A percentile compares a stretch with the other conserved stretches of the same genome.
These are phyloP conservation scores for Dolichallabes microphthalmus DNA, from an alignment of 2,113 vertebrate genomes.

Conservation along the genomic window DNA sequence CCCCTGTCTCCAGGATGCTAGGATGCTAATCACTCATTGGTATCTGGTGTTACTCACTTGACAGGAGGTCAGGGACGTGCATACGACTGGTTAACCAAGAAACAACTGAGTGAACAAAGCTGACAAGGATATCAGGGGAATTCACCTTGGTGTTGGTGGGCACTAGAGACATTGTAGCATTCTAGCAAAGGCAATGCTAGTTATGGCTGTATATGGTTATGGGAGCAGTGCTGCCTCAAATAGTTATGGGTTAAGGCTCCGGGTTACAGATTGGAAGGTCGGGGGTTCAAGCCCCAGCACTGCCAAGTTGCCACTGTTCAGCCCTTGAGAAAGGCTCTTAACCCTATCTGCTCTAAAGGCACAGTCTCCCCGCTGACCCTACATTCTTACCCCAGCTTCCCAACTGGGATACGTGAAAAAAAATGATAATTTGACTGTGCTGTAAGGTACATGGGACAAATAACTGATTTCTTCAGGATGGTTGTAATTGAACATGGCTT, in stretches of 20 bases:
- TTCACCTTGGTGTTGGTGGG: neutral
- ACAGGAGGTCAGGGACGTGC: neutral
- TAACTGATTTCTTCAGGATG: neutral
- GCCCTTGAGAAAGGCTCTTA: no score
- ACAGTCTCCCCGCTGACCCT: no score
- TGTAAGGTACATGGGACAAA: no score
- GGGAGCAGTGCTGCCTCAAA: no score
- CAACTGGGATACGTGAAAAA: no score
- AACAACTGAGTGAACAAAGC: neutral
- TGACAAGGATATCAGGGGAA: neutral
- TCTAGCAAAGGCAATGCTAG: neutral
- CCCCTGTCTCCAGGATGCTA: neutral
- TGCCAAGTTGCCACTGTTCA: no score
- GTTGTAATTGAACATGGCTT: neutral
- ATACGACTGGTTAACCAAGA: neutral
- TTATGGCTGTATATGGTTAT: neutral
- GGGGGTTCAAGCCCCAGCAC: no score
- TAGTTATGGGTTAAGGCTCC: no score
- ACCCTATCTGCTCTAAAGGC: no score
- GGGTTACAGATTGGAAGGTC: no score
- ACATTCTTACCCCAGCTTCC: no score
- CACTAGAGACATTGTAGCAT: neutral
- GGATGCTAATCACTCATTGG: neutral
- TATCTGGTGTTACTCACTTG: neutral
- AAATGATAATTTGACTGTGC: no score